A percentile compares a stretch with the other conserved stretches of the same genome.
Evolutionary conservation across 1,140 invertebrate species (phyloP).

Genomic region (Drosophila teissieri): DNA sequence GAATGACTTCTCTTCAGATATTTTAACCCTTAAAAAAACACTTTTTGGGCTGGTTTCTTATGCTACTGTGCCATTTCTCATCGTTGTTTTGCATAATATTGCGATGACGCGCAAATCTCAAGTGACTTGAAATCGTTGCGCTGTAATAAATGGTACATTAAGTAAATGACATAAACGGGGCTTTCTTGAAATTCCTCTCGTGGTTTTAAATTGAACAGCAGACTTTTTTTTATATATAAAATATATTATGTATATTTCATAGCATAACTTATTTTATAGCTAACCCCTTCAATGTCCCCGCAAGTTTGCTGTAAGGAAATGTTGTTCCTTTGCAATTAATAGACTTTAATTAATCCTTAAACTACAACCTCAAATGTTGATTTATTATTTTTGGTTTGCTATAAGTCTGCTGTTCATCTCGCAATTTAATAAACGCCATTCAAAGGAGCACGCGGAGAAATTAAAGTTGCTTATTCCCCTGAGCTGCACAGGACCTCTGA

Average conservation of each 20-base stretch:
- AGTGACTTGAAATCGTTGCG: background rate
- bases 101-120: background rate
- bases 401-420: background rate
- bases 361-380: no score
- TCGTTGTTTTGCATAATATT: background rate
- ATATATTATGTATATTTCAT: no score
- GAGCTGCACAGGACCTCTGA: background rate
- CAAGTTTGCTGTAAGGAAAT: no score
- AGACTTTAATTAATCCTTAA: no score
- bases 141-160: background rate
- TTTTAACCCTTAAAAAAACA: background rate
- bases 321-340: no score
- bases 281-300: no score
- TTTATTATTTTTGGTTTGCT: background rate
- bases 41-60: background rate
- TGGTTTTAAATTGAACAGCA: no score
- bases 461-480: slow-evolving; percentile 19
- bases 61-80: background rate
- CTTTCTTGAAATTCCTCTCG: no score
- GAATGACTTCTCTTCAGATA: background rate
- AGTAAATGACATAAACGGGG: no score
- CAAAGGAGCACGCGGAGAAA: slow-evolving; percentile 8
- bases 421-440: background rate
- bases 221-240: no score
- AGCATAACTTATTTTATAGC: no score